These are phyloP conservation scores for Troides helena DNA, from an alignment of 2,888 invertebrate species.

Conservation along the genomic window DNA sequence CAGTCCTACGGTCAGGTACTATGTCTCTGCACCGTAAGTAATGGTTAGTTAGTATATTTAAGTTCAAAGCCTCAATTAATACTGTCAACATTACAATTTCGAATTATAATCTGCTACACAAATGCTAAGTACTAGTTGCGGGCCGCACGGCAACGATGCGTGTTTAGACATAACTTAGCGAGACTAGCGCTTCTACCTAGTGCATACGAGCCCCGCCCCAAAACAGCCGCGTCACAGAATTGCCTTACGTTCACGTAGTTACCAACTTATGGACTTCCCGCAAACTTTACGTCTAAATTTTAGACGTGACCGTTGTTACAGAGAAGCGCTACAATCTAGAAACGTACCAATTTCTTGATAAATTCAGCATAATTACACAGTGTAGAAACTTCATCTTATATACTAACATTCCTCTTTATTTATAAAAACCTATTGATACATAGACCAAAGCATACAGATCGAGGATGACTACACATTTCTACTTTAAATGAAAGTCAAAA, in stretches of 20 bases:
- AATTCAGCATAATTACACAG: slow-evolving; percentile 7
- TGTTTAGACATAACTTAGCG: slow-evolving; percentile 17
- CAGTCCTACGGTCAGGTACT: too few relatives aligned
- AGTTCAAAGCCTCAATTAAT: not conserved
- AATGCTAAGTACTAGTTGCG: not conserved
- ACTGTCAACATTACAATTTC: not conserved
- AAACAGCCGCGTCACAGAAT: slow-evolving; percentile 22
- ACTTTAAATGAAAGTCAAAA: too few relatives aligned
- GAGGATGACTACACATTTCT: too few relatives aligned
- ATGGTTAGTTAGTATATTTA: too few relatives aligned
- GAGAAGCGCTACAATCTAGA: slow-evolving; percentile 14
- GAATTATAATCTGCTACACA: not conserved
- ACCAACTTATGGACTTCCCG: slow-evolving; percentile 24
- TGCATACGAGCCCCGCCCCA: slow-evolving; percentile 18
- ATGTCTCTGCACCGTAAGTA: too few relatives aligned
- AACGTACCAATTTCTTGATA: slow-evolving; percentile 4
- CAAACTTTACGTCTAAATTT: slow-evolving; percentile 30
- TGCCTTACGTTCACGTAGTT: slow-evolving; percentile 24
- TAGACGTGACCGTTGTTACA: slow-evolving; percentile 26
- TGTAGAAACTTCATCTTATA: not conserved
- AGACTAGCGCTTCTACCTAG: slow-evolving; percentile 1
- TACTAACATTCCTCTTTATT: not conserved
- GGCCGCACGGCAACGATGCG: slow-evolving; percentile 3
- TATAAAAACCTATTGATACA: too few relatives aligned
- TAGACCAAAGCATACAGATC: too few relatives aligned